Percentiles rank a stretch among this genome's conserved stretches.
Evolutionary conservation across 2,888 invertebrate genomes (phyloP).

Genomic region (Agriopis marginaria): DNA sequence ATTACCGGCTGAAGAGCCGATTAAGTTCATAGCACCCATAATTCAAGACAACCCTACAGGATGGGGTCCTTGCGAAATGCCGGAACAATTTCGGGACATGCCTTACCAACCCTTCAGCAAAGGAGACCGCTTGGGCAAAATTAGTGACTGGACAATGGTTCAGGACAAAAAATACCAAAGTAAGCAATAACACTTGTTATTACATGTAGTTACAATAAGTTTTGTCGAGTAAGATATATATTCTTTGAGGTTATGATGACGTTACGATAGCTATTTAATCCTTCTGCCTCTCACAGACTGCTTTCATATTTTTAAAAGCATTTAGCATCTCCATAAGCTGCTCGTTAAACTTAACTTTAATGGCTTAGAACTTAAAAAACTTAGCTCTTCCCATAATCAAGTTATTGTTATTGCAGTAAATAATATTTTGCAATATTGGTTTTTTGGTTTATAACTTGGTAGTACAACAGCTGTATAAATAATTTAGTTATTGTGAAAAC

Average conservation of each 20-base stretch:
- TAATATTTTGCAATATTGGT: too few relatives aligned
- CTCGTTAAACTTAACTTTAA: neutral
- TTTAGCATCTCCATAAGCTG: neutral
- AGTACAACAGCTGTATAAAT: too few relatives aligned
- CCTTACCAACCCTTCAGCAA: constrained; percentile 99
- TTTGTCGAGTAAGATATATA: constrained; percentile 6
- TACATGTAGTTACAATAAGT: neutral
- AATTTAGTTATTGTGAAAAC: too few relatives aligned
- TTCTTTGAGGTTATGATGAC: constrained; percentile 67
- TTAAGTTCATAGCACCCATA: constrained; percentile 90
- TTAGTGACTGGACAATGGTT: constrained; percentile 99
- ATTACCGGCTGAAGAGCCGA: constrained; percentile 86
- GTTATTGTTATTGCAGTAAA: too few relatives aligned
- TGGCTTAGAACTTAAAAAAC: too few relatives aligned
- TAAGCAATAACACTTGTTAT: constrained; percentile 75
- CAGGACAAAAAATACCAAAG: constrained; percentile 97
- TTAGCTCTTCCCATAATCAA: too few relatives aligned
- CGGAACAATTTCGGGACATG: constrained; percentile 97
- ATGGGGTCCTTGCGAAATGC: constrained; percentile 98
- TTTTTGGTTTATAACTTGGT: too few relatives aligned
- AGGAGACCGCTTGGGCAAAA: constrained; percentile 99
- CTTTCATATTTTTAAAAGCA: neutral
- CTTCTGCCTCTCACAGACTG: neutral
- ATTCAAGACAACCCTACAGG: constrained; percentile 95
- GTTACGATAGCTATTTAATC: constrained; percentile 40